Evolutionary conservation across 37 sponge, comb jelly and placozoan species (phyloP).

Genomic region (Corticium candelabrum): DNA sequence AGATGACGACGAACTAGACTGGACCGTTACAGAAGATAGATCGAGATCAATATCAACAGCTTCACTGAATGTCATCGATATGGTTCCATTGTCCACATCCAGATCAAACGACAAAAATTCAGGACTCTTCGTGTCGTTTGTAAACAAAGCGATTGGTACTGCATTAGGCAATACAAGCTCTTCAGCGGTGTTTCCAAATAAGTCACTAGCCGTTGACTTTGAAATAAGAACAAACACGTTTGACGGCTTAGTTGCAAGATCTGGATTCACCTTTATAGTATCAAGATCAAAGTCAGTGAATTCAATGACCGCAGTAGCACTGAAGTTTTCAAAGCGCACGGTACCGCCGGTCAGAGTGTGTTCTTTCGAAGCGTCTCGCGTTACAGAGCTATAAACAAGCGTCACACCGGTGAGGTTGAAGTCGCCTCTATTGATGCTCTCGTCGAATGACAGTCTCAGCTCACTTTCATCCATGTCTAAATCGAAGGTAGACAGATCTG

Average conservation of each 20-base stretch:
- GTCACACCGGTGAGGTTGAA: not conserved
- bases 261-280: constrained; percentile 37
- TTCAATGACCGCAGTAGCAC: constrained; percentile 18
- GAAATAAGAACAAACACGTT: constrained; percentile 46
- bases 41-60: constrained; percentile 33
- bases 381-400: not conserved
- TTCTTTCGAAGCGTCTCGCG: not conserved
- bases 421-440: not conserved
- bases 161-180: not conserved
- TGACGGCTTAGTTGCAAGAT: constrained; percentile 30
- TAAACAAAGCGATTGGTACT: constrained; percentile 14
- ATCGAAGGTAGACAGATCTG: not conserved
- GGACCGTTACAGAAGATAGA: not conserved
- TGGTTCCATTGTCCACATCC: constrained; percentile 57
- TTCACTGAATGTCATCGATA: constrained; percentile 57
- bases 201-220: constrained; percentile 29
- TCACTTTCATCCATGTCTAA: not conserved
- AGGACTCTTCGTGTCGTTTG: constrained; percentile 46
- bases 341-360: constrained; percentile 30
- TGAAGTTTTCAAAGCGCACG: constrained; percentile 16
- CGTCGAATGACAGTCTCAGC: not conserved
- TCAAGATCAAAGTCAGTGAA: constrained; percentile 59
- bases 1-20: not conserved
- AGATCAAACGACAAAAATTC: constrained; percentile 38
- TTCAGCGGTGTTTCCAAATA: not conserved